A percentile compares a stretch with the other conserved stretches of the same genome.
phyloP scores from a whole-genome alignment of 1,140 invertebrate genomes.

The Zaprionus nigranus region DNA sequence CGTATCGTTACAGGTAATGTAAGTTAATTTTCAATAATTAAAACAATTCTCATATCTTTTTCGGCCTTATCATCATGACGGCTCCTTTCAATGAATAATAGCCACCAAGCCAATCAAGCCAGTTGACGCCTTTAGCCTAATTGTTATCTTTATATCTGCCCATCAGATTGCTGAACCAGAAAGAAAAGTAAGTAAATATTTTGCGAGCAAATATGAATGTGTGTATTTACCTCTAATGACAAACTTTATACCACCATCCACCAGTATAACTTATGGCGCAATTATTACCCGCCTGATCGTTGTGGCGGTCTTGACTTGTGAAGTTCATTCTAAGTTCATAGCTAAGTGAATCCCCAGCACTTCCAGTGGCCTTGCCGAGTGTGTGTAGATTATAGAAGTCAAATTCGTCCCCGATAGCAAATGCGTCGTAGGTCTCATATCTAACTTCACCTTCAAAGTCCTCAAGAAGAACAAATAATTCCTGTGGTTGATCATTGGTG shows the following conservation, averaged over 20 bases:
- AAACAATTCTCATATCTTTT: neutral
- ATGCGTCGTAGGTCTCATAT: neutral
- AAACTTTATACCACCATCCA: neutral
- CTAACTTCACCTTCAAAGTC: neutral
- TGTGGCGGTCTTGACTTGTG: neutral
- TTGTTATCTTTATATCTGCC: too few relatives aligned
- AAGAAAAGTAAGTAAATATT: too few relatives aligned
- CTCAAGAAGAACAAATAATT: neutral
- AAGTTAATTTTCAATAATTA: too few relatives aligned
- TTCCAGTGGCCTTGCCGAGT: neutral
- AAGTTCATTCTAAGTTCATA: neutral
- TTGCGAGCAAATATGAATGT: too few relatives aligned
- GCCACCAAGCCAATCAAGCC: slow-evolving; percentile 10
- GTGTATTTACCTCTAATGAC: too few relatives aligned
- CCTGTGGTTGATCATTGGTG: slow-evolving; percentile 60
- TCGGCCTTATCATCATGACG: too few relatives aligned
- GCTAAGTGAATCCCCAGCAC: neutral
- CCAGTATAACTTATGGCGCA: neutral
- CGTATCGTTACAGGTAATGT: too few relatives aligned
- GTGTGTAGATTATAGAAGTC: neutral
- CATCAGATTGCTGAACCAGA: too few relatives aligned
- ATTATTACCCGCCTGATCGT: neutral
- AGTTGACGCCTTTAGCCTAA: slow-evolving; percentile 15
- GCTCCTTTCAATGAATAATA: too few relatives aligned
- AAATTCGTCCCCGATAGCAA: neutral